A percentile compares a stretch with the other conserved stretches of the same genome.
phyloP scores from a whole-genome alignment of 2,797 vertebrate genomes.

The Menidia menidia region DNA sequence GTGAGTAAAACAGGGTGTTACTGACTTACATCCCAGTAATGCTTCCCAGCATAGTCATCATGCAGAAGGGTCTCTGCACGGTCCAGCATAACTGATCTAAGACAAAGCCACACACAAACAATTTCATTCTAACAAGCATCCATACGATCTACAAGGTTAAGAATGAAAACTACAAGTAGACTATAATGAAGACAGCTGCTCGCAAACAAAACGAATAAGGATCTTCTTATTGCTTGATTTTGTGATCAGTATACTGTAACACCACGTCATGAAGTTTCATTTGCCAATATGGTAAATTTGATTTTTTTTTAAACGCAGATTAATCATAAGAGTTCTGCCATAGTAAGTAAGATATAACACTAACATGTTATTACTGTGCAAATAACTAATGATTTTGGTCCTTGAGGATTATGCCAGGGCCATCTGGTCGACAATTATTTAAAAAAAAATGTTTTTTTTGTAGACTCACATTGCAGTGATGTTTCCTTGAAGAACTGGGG shows the following conservation, averaged over 20 bases:
- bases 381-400: background rate
- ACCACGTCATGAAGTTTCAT: no score
- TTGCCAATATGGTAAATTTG: no score
- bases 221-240: background rate
- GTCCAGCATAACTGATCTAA: constrained; percentile 96
- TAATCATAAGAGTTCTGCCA: no score
- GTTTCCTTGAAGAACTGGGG: constrained; percentile 89
- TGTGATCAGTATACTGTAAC: background rate
- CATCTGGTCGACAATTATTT: no score
- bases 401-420: no score
- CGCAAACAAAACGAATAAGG: background rate
- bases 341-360: no score
- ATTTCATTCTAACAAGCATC: background rate
- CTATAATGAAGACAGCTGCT: background rate
- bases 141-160: background rate
- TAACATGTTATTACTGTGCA: background rate
- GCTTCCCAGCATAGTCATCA: constrained; percentile 95
- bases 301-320: no score
- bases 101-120: constrained; percentile 14
- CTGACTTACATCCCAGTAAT: constrained; percentile 96
- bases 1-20: background rate
- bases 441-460: constrained; percentile 3
- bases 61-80: constrained; percentile 97
- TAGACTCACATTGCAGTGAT: constrained; percentile 89
- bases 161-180: constrained; percentile 2